Base-by-base conservation (phyloP, 2,797 vertebrate species). In the Tangara arthus region DNA sequence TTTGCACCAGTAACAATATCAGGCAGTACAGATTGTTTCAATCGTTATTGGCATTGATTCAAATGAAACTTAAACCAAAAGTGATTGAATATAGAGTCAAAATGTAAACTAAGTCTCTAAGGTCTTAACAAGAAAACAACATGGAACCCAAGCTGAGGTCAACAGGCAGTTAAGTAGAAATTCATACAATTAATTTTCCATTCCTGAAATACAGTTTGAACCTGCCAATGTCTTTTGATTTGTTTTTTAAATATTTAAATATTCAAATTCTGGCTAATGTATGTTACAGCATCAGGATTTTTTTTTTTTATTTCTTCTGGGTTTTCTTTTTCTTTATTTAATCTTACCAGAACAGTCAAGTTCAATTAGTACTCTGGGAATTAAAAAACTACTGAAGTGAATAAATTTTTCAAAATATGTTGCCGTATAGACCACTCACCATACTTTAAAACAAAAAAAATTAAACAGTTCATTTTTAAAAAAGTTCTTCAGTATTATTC, bases 151-250 rank as follows among this genome's bases (percentile, higher is more conserved):
- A 53, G 9, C 15, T 72, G 24, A 55, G 9, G 41, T 44, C 34
- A 93, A 42, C 10, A 63, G 39, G 11, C 15, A 79, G 21, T 7
- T 66, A 35, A 66, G 17, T 34, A n/a, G 55, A 27, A 72, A 92
- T 15, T 57, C 0, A 56, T 35, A 26, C 6, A 66, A 82, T 56
- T 72, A 53, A 59, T 63, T 56, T 83, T 63, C 10, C 26, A 63
- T 34, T 73, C 26, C 8, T 27, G 34, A 39, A 35, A 49, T 56
- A 66, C 28, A 78, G 32, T 77, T 50, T 71, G 57, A 35, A 76
- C 5, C 9, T 42, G 8, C 6, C 12, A 66, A 65, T 39, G 4
- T 3, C 0, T 50, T 77, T 52, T 56, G 10, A 0, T 8, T 76
- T 66, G 8, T 26, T 69, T 23, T 30, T 84, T 35, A 56, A 44